phyloP scores from a whole-genome alignment of 1,140 invertebrate species.

The Hestina assimilis region DNA sequence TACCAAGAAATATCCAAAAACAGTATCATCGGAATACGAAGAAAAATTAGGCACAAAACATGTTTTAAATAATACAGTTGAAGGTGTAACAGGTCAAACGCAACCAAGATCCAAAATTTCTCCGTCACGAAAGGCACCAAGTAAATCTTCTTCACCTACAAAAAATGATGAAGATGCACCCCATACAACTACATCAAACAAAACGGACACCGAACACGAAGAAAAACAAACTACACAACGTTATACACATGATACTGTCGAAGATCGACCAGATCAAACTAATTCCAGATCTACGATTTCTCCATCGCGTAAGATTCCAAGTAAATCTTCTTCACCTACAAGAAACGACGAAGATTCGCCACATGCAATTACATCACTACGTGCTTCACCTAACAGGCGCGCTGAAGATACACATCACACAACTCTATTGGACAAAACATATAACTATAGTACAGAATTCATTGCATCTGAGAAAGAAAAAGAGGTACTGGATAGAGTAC shows the following conservation, averaged over 20 bases:
- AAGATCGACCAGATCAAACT: neutral
- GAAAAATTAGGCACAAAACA: too few species aligned
- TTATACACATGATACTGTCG: too few species aligned
- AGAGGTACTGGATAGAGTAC: slow-evolving; percentile 55
- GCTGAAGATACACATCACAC: neutral
- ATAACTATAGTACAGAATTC: slow-evolving; percentile 21
- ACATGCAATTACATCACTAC: neutral
- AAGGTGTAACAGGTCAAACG: neutral
- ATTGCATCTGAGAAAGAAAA: slow-evolving; percentile 48
- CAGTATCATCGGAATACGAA: neutral
- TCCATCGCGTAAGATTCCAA: neutral
- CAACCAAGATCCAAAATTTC: neutral
- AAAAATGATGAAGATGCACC: neutral
- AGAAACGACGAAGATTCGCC: neutral
- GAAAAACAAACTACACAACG: too few species aligned
- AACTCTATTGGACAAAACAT: neutral
- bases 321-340: neutral
- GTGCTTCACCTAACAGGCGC: neutral
- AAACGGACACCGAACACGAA: neutral
- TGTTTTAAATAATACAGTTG: too few species aligned
- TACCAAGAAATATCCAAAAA: too few species aligned
- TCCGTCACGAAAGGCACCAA: neutral
- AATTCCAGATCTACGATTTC: neutral
- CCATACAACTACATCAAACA: neutral
- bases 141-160: neutral